phyloP scores from a whole-genome alignment of 2,888 invertebrate genomes.

The Drosophila ezoana region DNA sequence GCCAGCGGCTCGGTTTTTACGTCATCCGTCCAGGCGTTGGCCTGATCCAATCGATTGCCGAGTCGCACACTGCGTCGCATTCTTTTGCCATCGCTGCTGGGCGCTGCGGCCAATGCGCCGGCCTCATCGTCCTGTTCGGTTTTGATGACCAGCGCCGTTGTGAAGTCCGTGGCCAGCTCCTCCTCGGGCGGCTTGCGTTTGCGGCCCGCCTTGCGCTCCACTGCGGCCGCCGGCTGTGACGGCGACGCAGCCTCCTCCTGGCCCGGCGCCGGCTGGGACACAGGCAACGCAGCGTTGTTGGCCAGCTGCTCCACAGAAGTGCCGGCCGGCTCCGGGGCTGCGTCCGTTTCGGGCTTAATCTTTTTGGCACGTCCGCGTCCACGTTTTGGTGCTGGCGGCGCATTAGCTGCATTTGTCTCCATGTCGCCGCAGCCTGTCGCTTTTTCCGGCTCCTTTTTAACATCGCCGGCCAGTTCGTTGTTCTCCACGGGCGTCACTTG shows the following conservation, averaged over 20 bases:
- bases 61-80: constrained; percentile 83
- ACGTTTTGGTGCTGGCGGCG: constrained; percentile 62
- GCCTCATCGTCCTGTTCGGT: constrained; percentile 63
- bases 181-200: constrained; percentile 69
- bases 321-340: constrained; percentile 2
- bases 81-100: constrained; percentile 68
- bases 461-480: constrained; percentile 26
- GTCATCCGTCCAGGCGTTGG: constrained; percentile 50
- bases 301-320: constrained; percentile 7
- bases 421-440: constrained; percentile 4
- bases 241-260: constrained; percentile 20
- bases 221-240: constrained; percentile 24
- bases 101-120: constrained; percentile 30
- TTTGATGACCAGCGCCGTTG: constrained; percentile 45
- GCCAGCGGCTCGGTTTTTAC: constrained; percentile 63
- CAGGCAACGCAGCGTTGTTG: background rate
- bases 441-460: constrained; percentile 64
- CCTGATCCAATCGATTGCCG: constrained; percentile 79
- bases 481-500: constrained; percentile 4
- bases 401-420: constrained; percentile 4
- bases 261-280: background rate
- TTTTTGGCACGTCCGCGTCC: constrained; percentile 79
- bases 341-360: constrained; percentile 52
- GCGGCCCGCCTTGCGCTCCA: constrained; percentile 70
- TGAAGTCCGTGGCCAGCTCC: constrained; percentile 42